Evolutionary conservation across 23 tunicate genomes (phyloP).

Genomic region (Ciona savignyi): DNA sequence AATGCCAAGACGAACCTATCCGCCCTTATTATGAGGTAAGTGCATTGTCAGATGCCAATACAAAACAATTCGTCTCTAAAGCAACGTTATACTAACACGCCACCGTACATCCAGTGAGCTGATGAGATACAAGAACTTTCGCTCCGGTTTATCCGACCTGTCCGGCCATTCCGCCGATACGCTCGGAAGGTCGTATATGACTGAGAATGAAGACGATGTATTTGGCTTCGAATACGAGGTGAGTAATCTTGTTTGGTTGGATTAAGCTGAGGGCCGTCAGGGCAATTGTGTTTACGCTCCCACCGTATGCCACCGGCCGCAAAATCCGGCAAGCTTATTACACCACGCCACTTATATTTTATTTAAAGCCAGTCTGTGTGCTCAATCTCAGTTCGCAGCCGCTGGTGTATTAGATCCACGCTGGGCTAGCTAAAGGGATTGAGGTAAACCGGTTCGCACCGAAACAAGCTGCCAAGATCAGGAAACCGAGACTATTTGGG

Average conservation of each 20-base stretch:
- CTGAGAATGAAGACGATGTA: slow-evolving; percentile 18
- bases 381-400: too few species aligned
- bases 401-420: too few species aligned
- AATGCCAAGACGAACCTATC: slow-evolving; percentile 6
- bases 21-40: slow-evolving; percentile 13
- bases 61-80: too few species aligned
- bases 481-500: too few species aligned
- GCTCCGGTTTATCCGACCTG: slow-evolving; percentile 9
- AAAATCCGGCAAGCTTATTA: neutral
- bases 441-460: too few species aligned
- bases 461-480: too few species aligned
- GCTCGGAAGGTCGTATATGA: neutral
- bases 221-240: slow-evolving; percentile 32
- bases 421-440: too few species aligned
- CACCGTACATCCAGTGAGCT: slow-evolving; percentile 3
- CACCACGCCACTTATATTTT: neutral
- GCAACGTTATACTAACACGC: neutral
- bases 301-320: neutral
- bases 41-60: too few species aligned
- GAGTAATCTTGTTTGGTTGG: neutral
- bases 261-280: neutral
- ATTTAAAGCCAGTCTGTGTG: too few species aligned
- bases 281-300: too few species aligned
- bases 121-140: slow-evolving; percentile 9
- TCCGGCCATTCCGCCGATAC: neutral